Conservation (phyloP, 2,888 invertebrate genomes). For the Aphidoletes aphidimyza region DNA sequence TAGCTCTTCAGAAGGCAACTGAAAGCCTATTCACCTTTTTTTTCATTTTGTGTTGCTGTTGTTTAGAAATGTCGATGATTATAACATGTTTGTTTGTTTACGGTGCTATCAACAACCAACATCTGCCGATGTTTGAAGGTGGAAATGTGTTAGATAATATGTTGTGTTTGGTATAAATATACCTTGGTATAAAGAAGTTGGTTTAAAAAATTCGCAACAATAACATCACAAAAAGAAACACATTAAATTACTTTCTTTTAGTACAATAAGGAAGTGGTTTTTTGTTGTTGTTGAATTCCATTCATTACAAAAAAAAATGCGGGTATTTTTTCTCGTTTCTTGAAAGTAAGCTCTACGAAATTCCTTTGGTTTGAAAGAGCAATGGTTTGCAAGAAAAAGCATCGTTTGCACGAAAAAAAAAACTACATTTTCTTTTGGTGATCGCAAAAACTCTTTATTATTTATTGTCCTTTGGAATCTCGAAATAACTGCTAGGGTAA, state of each 20-base stretch:
- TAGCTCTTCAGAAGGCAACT: neutral
- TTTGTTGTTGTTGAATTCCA: neutral
- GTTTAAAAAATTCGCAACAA: neutral
- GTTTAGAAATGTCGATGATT: neutral
- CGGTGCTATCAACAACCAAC: neutral
- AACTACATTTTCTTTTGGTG: neutral
- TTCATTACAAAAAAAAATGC: neutral
- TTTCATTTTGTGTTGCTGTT: neutral
- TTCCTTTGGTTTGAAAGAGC: too few relatives aligned
- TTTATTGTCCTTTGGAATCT: constrained; percentile 5
- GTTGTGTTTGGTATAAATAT: neutral
- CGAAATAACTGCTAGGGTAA: neutral
- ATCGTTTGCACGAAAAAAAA: neutral
- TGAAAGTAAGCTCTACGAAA: too few relatives aligned
- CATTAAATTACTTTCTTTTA: neutral
- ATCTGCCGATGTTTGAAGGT: too few relatives aligned
- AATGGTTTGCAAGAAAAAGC: neutral
- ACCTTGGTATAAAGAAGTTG: neutral
- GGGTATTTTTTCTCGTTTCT: neutral
- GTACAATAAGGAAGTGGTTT: neutral
- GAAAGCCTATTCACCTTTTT: too few relatives aligned
- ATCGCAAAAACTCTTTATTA: neutral
- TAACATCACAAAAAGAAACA: neutral
- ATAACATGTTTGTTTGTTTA: constrained; percentile 4
- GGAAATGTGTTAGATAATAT: constrained; percentile 15